These are phyloP conservation scores for Nezara viridula DNA, from an alignment of 2,888 invertebrate genomes.

Conservation along the genomic window DNA sequence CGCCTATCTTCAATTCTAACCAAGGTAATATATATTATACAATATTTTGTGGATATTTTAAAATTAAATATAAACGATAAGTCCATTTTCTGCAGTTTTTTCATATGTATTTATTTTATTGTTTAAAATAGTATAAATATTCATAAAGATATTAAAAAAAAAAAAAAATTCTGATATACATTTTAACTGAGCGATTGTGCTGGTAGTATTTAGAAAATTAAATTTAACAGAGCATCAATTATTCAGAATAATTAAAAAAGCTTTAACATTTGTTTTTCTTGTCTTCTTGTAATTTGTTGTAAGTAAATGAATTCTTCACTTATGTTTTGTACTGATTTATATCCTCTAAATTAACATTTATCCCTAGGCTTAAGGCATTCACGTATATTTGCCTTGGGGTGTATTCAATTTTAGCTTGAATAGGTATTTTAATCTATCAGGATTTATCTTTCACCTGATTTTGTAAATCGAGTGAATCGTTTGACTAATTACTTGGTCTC, in stretches of 20 bases:
- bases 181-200: background rate
- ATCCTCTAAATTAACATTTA: background rate
- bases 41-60: conserved; percentile 26
- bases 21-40: conserved; percentile 65
- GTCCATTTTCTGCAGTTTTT: background rate
- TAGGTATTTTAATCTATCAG: no score
- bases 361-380: no score
- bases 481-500: background rate
- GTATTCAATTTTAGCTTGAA: no score
- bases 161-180: background rate
- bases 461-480: background rate
- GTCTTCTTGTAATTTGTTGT: background rate
- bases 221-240: background rate
- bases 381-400: no score
- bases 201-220: background rate
- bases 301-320: background rate
- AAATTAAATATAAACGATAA: background rate
- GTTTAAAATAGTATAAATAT: background rate
- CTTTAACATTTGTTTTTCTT: background rate
- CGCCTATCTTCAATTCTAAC: conserved; percentile 68
- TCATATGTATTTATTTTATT: background rate
- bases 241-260: background rate
- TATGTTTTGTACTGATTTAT: background rate
- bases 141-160: background rate
- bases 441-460: no score